These are phyloP conservation scores for Nemapogon koenigi DNA, from an alignment of 2,888 invertebrate genomes.

Conservation along the genomic window DNA sequence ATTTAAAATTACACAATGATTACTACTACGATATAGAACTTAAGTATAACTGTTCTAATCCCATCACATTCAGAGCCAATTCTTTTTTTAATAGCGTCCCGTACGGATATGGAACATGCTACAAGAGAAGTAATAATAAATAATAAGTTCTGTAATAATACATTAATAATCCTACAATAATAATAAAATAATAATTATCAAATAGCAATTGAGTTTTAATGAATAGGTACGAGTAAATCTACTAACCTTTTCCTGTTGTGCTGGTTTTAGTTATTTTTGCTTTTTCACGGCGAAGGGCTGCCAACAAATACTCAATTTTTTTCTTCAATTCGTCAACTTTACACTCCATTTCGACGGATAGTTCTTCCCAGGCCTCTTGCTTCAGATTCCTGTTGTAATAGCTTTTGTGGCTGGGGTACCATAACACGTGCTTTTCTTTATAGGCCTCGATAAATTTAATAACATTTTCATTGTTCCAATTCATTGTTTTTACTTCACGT, in stretches of 20 bases:
- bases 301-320: background rate
- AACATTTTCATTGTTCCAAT: constrained; percentile 1
- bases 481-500: no score
- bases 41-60: no score
- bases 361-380: constrained; percentile 1
- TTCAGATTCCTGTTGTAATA: constrained; percentile 1
- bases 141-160: no score
- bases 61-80: no score
- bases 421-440: background rate
- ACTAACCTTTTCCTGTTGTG: background rate
- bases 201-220: no score
- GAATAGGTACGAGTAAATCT: background rate
- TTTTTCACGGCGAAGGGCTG: constrained; percentile 2
- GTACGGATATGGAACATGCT: no score
- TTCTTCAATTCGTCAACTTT: background rate
- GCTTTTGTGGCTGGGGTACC: background rate
- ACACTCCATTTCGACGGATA: background rate
- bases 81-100: no score
- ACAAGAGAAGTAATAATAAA: no score
- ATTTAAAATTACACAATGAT: background rate
- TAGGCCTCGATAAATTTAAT: background rate
- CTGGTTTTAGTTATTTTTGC: background rate
- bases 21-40: no score
- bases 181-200: no score
- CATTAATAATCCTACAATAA: no score